Base-by-base conservation (phyloP, 2,888 invertebrate genomes). In the Pristionchus exspectatus region DNA sequence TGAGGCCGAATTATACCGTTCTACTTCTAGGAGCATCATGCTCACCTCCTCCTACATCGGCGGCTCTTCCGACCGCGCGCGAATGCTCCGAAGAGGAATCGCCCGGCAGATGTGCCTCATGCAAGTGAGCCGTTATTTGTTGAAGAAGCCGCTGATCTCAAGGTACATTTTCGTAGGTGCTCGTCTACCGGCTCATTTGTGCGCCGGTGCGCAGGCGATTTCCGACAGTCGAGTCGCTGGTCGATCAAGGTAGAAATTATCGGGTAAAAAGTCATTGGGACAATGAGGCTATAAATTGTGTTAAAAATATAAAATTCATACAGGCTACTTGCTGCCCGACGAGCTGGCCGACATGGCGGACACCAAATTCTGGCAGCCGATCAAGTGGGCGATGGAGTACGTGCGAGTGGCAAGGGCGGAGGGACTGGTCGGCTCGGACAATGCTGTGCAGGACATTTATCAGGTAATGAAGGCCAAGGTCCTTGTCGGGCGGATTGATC, bases 281-380 rank as follows among this genome's bases (percentile, higher is more conserved):
- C n/a, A n/a, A n/a, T n/a, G n/a, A n/a, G n/a, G n/a, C n/a, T n/a
- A n/a, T n/a, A n/a, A n/a, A n/a, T n/a, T n/a, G n/a, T n/a, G n/a
- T n/a, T 38, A 38, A 2, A 38, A 38, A 38, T 38, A 3, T 2
- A 38, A 38, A 3, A 3, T 38, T 38, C 38, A 38, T 38, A 3
- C 50, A 86, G 87, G 87, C n/a, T 69, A 66, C 50, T 44, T 87
- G 0, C 87, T 69, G n/a, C 87, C 69, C 27, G 87, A 87, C 5
- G 88, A 88, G 69, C 12, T 27, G 44, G 24, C 44, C 24, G 54
- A 88, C 33, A 3, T 88, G 21, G 56, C 50, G 21, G 74, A 88
- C 74, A 88, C 33, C 56, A 88, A 88, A 30, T 77, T 59, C 77
- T 88, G 77, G 74, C 44, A n/a, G 27, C 74, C 88, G 18, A 74